Conservation (phyloP, 2,888 invertebrate species). For the Cylindroiulus punctatus region DNA sequence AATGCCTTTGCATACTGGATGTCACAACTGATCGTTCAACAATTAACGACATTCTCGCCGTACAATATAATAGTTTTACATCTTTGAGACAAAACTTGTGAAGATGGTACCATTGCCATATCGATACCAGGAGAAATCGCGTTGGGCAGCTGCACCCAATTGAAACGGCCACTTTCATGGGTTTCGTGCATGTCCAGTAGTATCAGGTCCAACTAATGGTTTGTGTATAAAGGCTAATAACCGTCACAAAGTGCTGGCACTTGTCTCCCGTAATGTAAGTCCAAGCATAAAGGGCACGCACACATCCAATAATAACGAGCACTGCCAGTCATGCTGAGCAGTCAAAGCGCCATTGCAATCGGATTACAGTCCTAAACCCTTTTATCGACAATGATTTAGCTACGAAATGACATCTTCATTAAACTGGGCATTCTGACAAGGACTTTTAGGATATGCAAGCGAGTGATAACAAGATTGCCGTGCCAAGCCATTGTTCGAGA, state of each 20-base stretch:
- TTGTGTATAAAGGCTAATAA: conserved; percentile 36
- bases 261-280: conserved; percentile 24
- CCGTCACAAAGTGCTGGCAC: conserved; percentile 38
- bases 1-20: too few species aligned
- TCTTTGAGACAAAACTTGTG: too few species aligned
- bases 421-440: conserved; percentile 38
- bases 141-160: neutral
- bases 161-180: conserved; percentile 20
- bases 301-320: conserved; percentile 38
- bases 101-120: neutral
- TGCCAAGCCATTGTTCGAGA: conserved; percentile 19
- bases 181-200: conserved; percentile 12
- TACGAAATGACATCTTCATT: conserved; percentile 42
- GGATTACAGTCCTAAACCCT: conserved; percentile 42
- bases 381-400: conserved; percentile 42
- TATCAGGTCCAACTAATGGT: neutral
- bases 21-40: too few species aligned
- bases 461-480: conserved; percentile 42
- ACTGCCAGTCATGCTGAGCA: conserved; percentile 34
- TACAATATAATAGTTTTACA: too few species aligned
- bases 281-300: conserved; percentile 38
- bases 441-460: conserved; percentile 42
- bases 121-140: neutral
- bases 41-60: too few species aligned
- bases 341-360: conserved; percentile 29